phyloP scores from a whole-genome alignment of 2,888 invertebrate species.

The Ornithoptera alexandrae region DNA sequence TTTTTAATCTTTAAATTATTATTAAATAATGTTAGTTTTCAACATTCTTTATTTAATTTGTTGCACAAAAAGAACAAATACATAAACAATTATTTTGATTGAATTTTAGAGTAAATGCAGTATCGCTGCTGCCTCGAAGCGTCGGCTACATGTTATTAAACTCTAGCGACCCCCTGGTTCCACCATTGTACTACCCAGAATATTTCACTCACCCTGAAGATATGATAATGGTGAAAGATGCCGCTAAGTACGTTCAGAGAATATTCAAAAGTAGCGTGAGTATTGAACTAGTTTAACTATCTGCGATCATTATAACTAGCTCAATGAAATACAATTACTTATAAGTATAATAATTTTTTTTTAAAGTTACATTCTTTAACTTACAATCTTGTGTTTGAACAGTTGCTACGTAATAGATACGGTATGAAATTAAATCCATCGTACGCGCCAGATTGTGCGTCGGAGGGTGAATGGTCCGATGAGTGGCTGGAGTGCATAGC shows the following conservation, averaged over 20 bases:
- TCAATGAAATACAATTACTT: not conserved
- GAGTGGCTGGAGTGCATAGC: constrained; percentile 87
- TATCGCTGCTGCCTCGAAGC: constrained; percentile 53
- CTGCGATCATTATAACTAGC: not conserved
- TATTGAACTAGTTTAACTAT: constrained; percentile 8
- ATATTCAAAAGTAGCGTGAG: constrained; percentile 52
- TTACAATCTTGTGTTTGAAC: constrained; percentile 16
- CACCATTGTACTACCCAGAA: constrained; percentile 51
- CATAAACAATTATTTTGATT: not conserved
- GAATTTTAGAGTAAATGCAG: constrained; percentile 53
- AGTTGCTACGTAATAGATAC: constrained; percentile 66
- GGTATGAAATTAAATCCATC: constrained; percentile 62
- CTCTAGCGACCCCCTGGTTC: constrained; percentile 52
- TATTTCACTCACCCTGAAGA: constrained; percentile 58
- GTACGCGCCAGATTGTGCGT: constrained; percentile 59
- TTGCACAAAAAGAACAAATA: not conserved
- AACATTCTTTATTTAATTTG: no score
- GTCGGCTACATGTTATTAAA: constrained; percentile 53
- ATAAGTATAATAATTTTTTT: no score
- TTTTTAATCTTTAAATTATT: no score
- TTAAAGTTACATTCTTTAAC: not conserved
- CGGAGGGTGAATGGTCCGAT: constrained; percentile 69
- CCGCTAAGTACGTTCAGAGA: constrained; percentile 42
- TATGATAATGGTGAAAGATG: constrained; percentile 55
- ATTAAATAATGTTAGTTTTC: no score